These are phyloP conservation scores for Terrapene triunguis DNA, from an alignment of 2,113 vertebrate genomes.

Conservation along the genomic window DNA sequence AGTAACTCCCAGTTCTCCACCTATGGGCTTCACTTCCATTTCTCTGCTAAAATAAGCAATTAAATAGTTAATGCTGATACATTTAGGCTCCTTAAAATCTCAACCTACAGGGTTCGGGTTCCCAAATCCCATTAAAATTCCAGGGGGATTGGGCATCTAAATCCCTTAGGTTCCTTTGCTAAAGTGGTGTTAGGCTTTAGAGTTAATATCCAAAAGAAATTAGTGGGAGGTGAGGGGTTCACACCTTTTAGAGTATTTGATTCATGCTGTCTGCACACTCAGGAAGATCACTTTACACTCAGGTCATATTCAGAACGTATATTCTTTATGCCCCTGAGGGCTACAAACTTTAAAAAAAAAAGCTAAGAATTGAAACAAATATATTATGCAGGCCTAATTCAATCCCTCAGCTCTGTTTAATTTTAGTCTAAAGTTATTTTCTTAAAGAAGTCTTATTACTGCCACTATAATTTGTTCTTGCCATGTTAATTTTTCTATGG, in stretches of 20 bases:
- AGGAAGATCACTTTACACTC: neutral
- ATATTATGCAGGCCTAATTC: neutral
- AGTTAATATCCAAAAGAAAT: neutral
- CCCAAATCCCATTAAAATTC: neutral
- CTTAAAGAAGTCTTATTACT: neutral
- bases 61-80: neutral
- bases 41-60: neutral
- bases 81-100: neutral
- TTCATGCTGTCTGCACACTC: rapidly evolving
- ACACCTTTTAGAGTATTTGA: neutral
- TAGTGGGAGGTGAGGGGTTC: neutral
- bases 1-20: neutral
- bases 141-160: neutral
- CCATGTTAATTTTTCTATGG: neutral
- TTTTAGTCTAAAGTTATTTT: neutral
- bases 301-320: neutral
- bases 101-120: neutral
- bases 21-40: neutral
- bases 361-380: neutral
- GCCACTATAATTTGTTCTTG: neutral
- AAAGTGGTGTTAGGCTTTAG: neutral
- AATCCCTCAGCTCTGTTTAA: neutral
- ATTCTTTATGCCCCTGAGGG: neutral
- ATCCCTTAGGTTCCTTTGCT: neutral
- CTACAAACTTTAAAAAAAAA: neutral